phyloP scores from a whole-genome alignment of 2,113 vertebrate species.

The Nibea albiflora region DNA sequence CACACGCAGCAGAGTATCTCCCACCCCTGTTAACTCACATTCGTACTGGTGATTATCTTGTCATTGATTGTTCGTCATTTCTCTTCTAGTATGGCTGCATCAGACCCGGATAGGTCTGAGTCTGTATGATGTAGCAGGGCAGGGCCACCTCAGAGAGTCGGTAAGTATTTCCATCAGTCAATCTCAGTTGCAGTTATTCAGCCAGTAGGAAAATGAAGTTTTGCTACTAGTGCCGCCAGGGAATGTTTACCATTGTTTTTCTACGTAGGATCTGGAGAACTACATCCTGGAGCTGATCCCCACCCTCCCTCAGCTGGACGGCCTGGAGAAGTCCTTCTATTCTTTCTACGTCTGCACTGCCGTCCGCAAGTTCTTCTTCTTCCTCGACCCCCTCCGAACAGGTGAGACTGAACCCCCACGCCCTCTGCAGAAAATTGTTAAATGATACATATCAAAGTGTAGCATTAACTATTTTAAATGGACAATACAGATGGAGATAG shows the following conservation, averaged over 20 bases:
- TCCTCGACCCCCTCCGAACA: slow-evolving; percentile 96
- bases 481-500: background rate
- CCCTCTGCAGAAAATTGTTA: background rate
- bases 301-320: slow-evolving; percentile 96
- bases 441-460: background rate
- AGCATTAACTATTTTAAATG: background rate
- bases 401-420: slow-evolving; percentile 77
- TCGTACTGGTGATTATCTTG: background rate
- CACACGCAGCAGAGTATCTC: background rate
- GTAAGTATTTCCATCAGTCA: slow-evolving; percentile 80
- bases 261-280: slow-evolving; percentile 95
- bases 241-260: background rate
- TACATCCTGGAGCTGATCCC: slow-evolving; percentile 99
- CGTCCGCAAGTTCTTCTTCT: slow-evolving; percentile 98
- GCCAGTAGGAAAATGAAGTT: background rate
- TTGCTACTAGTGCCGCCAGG: background rate
- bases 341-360: slow-evolving; percentile 99
- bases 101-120: slow-evolving; percentile 98
- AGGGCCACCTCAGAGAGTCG: slow-evolving; percentile 97
- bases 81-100: slow-evolving; percentile 91
- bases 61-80: background rate
- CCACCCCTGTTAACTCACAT: background rate
- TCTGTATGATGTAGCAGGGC: slow-evolving; percentile 97
- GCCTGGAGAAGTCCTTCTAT: slow-evolving; percentile 98
- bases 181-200: background rate